Percentiles rank a stretch among this genome's conserved stretches.
Conservation (phyloP, 2,888 invertebrate species). For the Anthoptus insignis region DNA sequence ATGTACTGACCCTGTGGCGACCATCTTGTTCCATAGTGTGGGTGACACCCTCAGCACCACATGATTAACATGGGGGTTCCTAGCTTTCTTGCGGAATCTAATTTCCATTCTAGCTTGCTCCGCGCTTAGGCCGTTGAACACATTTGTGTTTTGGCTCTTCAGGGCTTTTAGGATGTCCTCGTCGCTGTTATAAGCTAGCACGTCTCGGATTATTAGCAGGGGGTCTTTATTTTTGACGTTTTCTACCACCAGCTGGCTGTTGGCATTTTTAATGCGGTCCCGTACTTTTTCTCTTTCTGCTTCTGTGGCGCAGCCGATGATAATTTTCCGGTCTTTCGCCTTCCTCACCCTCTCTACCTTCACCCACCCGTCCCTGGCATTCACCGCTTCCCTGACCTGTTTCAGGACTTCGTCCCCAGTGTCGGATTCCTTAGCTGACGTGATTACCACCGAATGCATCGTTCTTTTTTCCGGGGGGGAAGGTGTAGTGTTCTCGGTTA, state of each 20-base stretch:
- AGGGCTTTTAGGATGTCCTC: background rate
- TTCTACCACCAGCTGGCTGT: background rate
- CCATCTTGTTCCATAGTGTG: conserved; percentile 5
- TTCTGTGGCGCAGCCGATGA: background rate
- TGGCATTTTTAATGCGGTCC: background rate
- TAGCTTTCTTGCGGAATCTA: background rate
- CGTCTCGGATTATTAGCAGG: background rate
- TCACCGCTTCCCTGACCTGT: background rate
- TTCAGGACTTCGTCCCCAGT: background rate
- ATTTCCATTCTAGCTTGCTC: too few species aligned
- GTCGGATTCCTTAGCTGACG: background rate
- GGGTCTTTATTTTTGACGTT: background rate
- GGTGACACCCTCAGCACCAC: conserved; percentile 13
- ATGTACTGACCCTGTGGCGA: background rate
- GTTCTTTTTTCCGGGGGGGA: too few species aligned
- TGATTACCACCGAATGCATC: too few species aligned
- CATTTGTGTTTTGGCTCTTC: background rate
- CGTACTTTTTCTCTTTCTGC: background rate
- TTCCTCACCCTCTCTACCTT: background rate
- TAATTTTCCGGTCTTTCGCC: background rate
- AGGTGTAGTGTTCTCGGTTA: too few species aligned
- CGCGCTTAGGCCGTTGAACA: background rate
- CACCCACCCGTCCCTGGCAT: background rate
- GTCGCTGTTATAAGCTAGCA: background rate
- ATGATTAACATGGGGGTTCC: conserved; percentile 23